Percentiles rank a stretch among this genome's conserved stretches.
phyloP scores from a whole-genome alignment of 2,113 vertebrate species.

The Sisor rabdophorus region DNA sequence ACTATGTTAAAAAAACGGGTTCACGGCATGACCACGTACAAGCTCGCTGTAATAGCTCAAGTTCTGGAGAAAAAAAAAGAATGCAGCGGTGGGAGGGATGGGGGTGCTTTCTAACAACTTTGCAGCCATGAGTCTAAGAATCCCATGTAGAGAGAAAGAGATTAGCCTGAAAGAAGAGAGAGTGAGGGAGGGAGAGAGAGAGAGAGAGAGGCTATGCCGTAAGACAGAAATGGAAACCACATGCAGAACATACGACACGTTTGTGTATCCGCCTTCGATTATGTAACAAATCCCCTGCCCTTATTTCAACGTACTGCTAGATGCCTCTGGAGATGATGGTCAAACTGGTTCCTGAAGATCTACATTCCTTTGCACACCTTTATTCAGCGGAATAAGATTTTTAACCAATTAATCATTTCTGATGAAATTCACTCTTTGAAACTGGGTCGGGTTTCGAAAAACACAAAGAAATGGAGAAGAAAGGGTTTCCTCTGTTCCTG shows the following conservation, averaged over 20 bases:
- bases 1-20: background rate
- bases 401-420: background rate
- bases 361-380: background rate
- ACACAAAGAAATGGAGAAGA: background rate
- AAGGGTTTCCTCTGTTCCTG: too few species aligned
- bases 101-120: background rate
- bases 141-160: background rate
- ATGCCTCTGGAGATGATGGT: too few species aligned
- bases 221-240: slow-evolving; percentile 42
- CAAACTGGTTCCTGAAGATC: background rate
- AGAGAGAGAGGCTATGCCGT: too few species aligned
- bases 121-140: background rate
- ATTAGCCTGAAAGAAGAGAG: background rate
- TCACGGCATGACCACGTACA: background rate
- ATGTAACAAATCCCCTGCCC: background rate
- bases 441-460: background rate
- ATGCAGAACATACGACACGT: slow-evolving; percentile 16
- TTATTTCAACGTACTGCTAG: background rate
- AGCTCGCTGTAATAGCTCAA: background rate
- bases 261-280: slow-evolving; percentile 1
- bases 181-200: too few species aligned
- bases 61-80: background rate
- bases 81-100: too few species aligned
- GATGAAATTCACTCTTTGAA: background rate
- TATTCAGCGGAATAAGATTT: background rate